Base-by-base conservation (phyloP, 2,888 invertebrate species). In the Exocentrus adspersus region DNA sequence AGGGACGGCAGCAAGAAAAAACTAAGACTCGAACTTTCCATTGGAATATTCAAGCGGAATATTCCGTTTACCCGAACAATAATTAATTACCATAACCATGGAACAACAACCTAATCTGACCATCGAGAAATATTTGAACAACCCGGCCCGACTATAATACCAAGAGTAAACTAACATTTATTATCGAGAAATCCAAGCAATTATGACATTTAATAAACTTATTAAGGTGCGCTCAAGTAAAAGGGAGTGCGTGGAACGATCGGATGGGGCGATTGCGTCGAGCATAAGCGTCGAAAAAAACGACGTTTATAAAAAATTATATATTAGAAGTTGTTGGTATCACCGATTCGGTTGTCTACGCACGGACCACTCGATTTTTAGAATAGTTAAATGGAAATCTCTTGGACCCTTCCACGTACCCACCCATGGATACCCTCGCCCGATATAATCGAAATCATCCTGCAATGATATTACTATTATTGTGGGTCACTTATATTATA, bases 401-500 rank as follows among this genome's bases (percentile, higher is more conserved):
- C n/a, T n/a, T n/a, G n/a, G n/a, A n/a, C n/a, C n/a, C n/a, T n/a
- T n/a, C n/a, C n/a, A n/a, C n/a, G n/a, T n/a, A n/a, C n/a, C 60
- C 12, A 50, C 17, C 53, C 64, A 67, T n/a, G 41, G 63, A 61
- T 63, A 65, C 65, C n/a, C n/a, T n/a, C 60, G 63, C 63, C 63
- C 60, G 51, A 54, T 30, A 64, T 64, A 37, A 60, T 53, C 66
- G 72, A 73, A 72, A 72, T 74, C 63, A 72, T 71, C 63, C 45
- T 46, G 63, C 59, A 63, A 60, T 64, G 70, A 62, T 64, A 56
- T n/a, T n/a, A n/a, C n/a, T n/a, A n/a, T n/a, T n/a, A n/a, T 63
- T 60, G 65, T 67, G 67, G 73, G 71, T 71, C 73, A 71, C 64
- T 71, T 64, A 66, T 67, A 69, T n/a, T n/a, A 72, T 67, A 42